Evolutionary conservation across 2,888 invertebrate genomes (phyloP), one percentile per base, ranked within the genome.

Genomic region (Macroteleia sp.): DNA sequence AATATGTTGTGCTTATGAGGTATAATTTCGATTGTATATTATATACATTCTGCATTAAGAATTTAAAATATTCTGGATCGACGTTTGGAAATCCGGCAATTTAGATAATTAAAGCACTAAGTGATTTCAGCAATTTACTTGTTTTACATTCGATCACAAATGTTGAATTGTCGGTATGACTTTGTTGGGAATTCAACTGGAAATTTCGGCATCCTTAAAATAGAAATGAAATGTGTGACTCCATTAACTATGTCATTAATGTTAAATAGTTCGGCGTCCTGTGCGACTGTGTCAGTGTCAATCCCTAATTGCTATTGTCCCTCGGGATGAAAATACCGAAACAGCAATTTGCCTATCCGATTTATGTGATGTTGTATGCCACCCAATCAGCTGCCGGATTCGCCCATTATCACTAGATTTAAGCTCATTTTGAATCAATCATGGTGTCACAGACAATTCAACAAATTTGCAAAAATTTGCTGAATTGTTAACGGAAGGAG

Each of bases 281-380:
- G 44, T 14, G 22, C 20, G 54, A 48, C 42, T 64, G 32, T 70
- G 70, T 64, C 59, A 62, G 69, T 57, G 79, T 62, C 73, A 75
- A 76, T 57, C 39, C 54, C 73, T 82, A 84, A 83, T 84, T 81
- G 81, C 70, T 46, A 41, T 50, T 57, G 42, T 61, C 57, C 52
- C 67, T 34, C 41, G 62, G 32, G 74, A 77, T 74, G 76, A 73
- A 85, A 80, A 81, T 71, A 79, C 74, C 78, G 74, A 77, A 77
- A 57, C 75, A 66, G 41, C 75, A 79, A 77, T 75, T 81, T 76
- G 74, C 69, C 64, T 36, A 52, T 30, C 54, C 61, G 73, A 56
- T 75, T 71, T 67, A 75, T 75, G 62, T 39, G 32, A 46, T 36
- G 39, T 25, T 48, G 54, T 50, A 30, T 20, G 57, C 34, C 62